Evolutionary conservation across 30 jellyfish, hydroid and myxozoan species (phyloP), one percentile per base, ranked within the genome.

Genomic region (Pelagia noctiluca): DNA sequence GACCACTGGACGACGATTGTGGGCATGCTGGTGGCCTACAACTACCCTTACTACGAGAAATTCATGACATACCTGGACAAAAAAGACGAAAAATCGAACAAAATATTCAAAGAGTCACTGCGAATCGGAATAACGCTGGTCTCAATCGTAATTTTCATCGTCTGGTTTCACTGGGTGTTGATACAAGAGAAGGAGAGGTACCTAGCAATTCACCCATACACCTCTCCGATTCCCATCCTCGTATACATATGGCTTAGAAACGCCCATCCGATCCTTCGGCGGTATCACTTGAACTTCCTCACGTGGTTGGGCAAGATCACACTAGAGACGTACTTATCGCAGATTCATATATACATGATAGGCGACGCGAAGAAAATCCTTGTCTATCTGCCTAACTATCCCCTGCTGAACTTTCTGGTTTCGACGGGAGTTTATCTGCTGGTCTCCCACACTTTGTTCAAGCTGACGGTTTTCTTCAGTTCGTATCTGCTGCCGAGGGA

Each of bases 1-100:
- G 98, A 92, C 61, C 98, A 92, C 68, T 92, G 98, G 98, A 86
- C 98, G 19, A 82, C 98, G 7, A 18, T 92, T n/a, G 85, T 92
- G 47, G 98, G 98, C 18, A 92, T 92, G 98, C 75, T 92, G 18
- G 84, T 92, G 25, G 98, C 98, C 7, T 85, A 85, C 71, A 92
- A 92, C 80, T 92, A 70, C 62, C 91, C 90, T 19, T 77, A 90
- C 38, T 85, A 75, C 53, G 95, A 92, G 54, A 72, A 71, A 21
- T 70, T 92, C 42, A 53, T 92, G 68, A 80, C 47, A 70, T 85
- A 49, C 42, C 89, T 92, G 31, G 98, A 92, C 67, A 57, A 73
- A 26, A 86, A 71, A 32, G 75, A 74, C 67, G 95, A 92, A 57
- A 66, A 82, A 33, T 62, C 53, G 13, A 50, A 75, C 10, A 65